Evolutionary conservation across 2,797 vertebrate species (phyloP).

Genomic region (Etheostoma perlongum): DNA sequence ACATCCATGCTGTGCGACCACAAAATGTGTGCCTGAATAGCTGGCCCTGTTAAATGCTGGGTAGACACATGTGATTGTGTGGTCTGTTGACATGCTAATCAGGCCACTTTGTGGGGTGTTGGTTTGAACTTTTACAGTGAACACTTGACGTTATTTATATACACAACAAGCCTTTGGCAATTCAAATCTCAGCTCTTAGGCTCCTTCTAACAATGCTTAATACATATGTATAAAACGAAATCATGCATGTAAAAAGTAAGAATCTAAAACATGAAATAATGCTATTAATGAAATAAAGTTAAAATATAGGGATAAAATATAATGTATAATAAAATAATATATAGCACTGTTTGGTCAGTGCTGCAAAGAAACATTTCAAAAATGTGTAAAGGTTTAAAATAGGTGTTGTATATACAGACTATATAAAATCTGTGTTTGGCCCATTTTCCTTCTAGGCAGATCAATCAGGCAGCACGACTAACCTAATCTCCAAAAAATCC

Average conservation of each 20-base stretch:
- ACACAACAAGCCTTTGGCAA: neutral
- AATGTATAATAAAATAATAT: neutral
- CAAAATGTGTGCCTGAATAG: neutral
- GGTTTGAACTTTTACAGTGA: constrained; percentile 22
- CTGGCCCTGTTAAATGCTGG: constrained; percentile 5
- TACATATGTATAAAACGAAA: neutral
- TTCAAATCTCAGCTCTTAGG: neutral
- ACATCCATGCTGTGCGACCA: neutral
- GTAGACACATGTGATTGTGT: constrained; percentile 34
- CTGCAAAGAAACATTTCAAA: constrained; percentile 19
- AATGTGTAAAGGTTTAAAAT: neutral
- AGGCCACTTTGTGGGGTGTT: constrained; percentile 8
- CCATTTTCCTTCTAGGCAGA: constrained; percentile 64
- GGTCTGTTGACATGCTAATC: constrained; percentile 8
- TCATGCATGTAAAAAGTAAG: neutral
- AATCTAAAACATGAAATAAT: neutral
- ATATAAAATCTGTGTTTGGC: constrained; percentile 37
- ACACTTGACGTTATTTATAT: neutral
- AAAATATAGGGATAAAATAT: neutral
- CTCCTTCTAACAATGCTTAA: neutral
- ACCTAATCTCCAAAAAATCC: constrained; percentile 83
- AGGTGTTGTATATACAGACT: neutral
- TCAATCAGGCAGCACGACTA: constrained; percentile 77
- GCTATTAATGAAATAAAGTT: neutral
- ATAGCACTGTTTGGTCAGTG: neutral